Evolutionary conservation across 2,888 invertebrate species (phyloP).

Genomic region (Meloe dianella): DNA sequence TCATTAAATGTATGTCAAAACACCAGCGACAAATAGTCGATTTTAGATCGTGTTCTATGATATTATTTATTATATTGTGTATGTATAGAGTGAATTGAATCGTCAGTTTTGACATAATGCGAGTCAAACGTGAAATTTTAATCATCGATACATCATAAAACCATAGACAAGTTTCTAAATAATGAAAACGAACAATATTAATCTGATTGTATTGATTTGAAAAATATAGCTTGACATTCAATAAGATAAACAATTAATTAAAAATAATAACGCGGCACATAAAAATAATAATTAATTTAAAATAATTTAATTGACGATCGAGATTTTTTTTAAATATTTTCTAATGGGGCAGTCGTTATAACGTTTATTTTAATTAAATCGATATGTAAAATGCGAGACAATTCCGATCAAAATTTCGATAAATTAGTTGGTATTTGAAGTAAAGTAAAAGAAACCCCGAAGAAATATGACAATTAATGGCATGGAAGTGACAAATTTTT

Average conservation of each 20-base stretch:
- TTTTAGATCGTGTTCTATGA: conserved; percentile 36
- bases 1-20: conserved; percentile 40
- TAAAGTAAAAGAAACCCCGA: not conserved
- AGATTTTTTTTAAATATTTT: conserved; percentile 8
- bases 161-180: conserved; percentile 32
- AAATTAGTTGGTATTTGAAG: not conserved
- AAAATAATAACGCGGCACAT: conserved; percentile 18
- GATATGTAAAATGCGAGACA: conserved; percentile 14
- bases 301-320: conserved; percentile 30
- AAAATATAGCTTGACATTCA: conserved; percentile 28
- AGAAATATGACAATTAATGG: not conserved
- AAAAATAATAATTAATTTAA: conserved; percentile 30
- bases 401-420: not conserved
- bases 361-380: conserved; percentile 31
- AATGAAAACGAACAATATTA: conserved; percentile 21
- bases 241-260: conserved; percentile 33
- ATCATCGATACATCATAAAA: conserved; percentile 40
- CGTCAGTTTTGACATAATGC: conserved; percentile 42
- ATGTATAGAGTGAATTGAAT: conserved; percentile 36
- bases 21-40: conserved; percentile 39
- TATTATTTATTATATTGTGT: conserved; percentile 33
- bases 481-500: not conserved
- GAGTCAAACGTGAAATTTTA: conserved; percentile 39
- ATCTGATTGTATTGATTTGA: conserved; percentile 16
- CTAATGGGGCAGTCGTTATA: not conserved